Conservation (phyloP, 2,797 vertebrate species). For the Podarcis siculus region DNA sequence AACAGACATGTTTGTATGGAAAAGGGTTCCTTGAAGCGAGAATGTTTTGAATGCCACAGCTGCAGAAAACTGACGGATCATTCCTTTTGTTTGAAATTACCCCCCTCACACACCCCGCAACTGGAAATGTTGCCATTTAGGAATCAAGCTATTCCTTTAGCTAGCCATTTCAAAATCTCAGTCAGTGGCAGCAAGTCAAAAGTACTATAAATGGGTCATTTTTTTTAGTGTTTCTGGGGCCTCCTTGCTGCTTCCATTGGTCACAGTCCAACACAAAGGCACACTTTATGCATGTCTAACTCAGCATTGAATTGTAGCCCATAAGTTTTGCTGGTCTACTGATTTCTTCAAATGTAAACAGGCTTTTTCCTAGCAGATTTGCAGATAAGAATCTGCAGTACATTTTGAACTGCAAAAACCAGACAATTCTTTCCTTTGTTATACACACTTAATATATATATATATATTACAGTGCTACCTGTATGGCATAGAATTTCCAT, state of each 20-base stretch:
- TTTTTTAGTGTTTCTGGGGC: slow-evolving; percentile 47
- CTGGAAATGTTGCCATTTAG: neutral
- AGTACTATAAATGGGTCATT: slow-evolving; percentile 22
- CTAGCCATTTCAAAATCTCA: neutral
- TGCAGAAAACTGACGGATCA: neutral
- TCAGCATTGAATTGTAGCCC: neutral
- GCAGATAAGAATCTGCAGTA: neutral
- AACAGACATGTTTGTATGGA: neutral
- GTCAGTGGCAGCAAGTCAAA: slow-evolving; percentile 42
- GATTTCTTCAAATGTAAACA: neutral
- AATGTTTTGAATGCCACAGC: neutral
- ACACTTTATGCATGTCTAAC: no score
- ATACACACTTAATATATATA: no score
- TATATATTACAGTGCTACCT: neutral
- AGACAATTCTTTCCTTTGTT: neutral
- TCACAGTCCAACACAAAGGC: neutral
- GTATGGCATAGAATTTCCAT: neutral
- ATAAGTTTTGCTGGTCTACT: neutral
- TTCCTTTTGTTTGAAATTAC: neutral
- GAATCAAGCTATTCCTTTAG: neutral
- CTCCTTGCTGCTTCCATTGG: slow-evolving; percentile 28
- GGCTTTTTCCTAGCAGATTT: neutral
- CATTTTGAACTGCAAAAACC: neutral
- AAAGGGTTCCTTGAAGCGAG: neutral
- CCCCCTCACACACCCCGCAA: neutral